Evolutionary conservation across 2,113 vertebrate genomes (phyloP).

Genomic region (Gymnogyps californianus): DNA sequence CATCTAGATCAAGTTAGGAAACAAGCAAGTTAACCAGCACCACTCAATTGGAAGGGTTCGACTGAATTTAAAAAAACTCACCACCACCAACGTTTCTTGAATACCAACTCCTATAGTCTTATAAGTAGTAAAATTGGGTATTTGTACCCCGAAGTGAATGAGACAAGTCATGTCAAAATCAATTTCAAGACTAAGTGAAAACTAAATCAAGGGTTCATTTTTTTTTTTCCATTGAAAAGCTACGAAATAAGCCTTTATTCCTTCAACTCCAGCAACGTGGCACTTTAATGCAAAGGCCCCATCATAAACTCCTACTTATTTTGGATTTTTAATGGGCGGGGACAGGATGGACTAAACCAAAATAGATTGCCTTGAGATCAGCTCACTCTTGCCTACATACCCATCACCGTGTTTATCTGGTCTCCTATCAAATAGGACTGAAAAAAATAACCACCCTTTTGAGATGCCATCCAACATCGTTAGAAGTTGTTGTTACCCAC

Average conservation of each 20-base stretch:
- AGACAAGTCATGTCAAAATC: not conserved
- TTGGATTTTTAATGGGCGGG: not conserved
- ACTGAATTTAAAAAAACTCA: not conserved
- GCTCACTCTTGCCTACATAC: not conserved
- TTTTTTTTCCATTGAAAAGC: not conserved
- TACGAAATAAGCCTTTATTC: not conserved
- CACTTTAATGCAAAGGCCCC: not conserved
- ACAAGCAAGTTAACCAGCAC: not conserved
- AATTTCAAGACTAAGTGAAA: not conserved
- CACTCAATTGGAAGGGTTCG: not conserved
- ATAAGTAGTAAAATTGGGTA: not conserved
- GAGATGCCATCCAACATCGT: not conserved
- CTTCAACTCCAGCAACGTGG: not conserved
- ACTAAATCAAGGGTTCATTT: not conserved
- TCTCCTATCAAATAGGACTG: fast-evolving
- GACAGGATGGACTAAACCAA: not conserved
- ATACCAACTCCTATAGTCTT: not conserved
- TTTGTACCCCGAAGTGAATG: not conserved
- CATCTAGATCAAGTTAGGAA: not conserved
- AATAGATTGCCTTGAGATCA: not conserved
- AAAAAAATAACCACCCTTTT: not conserved
- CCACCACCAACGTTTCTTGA: not conserved
- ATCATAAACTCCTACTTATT: not conserved
- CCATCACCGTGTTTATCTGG: not conserved
- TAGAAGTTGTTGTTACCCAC: not conserved